phyloP scores from a whole-genome alignment of 2,797 vertebrate species.

The Hippopotamyrus pictus region DNA sequence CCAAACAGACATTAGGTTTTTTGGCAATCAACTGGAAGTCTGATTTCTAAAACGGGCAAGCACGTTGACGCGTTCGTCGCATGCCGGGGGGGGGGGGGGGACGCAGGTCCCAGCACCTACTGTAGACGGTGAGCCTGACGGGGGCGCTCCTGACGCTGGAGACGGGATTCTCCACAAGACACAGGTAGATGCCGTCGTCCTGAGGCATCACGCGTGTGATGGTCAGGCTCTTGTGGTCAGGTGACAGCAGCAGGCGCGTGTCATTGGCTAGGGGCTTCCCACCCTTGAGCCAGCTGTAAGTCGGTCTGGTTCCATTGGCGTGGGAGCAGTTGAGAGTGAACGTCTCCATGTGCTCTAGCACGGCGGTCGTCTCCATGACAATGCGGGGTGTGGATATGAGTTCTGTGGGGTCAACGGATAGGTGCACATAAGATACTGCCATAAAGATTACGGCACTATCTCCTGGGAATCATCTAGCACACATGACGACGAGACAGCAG shows the following conservation, averaged over 20 bases:
- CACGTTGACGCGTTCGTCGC: neutral
- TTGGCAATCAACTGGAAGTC: neutral
- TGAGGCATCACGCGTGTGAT: constrained; percentile 82
- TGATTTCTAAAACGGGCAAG: neutral
- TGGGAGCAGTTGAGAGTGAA: constrained; percentile 90
- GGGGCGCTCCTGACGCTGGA: constrained; percentile 80
- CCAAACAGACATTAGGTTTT: neutral
- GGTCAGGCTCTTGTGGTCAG: constrained; percentile 85
- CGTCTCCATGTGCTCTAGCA: constrained; percentile 86
- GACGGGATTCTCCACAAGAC: constrained; percentile 86
- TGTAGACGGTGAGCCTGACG: constrained; percentile 85
- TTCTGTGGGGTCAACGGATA: constrained; percentile 54
- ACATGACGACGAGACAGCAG: neutral
- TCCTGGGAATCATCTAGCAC: neutral
- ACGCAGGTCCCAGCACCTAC: constrained; percentile 61
- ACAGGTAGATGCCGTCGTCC: constrained; percentile 84
- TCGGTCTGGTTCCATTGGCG: constrained; percentile 84
- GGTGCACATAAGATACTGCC: neutral
- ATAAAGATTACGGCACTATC: neutral
- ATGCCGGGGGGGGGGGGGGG: too few species aligned
- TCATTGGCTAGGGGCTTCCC: constrained; percentile 82
- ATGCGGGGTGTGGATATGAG: constrained; percentile 87
- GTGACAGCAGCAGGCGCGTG: constrained; percentile 81
- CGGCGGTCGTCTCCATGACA: constrained; percentile 81
- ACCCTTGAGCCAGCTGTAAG: constrained; percentile 86